Percentiles rank a stretch among this genome's conserved stretches.
phyloP scores from a whole-genome alignment of 2,888 invertebrate species.

The Pyrocoelia pectoralis region DNA sequence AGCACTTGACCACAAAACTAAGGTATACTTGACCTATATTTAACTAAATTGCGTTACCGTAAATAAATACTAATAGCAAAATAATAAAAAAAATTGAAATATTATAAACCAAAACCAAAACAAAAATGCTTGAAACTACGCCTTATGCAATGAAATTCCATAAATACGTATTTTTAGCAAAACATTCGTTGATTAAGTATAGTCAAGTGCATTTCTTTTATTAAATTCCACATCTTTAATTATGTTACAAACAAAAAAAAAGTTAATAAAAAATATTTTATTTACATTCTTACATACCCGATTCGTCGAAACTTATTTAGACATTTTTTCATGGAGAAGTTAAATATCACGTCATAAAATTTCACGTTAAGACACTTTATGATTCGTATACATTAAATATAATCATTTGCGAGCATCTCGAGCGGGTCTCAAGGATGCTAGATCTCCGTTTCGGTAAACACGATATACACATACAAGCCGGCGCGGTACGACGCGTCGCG shows the following conservation, averaged over 20 bases:
- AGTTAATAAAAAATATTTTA: no score
- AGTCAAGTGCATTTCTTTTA: neutral
- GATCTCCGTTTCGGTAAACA: constrained; percentile 42
- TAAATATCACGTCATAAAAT: constrained; percentile 7
- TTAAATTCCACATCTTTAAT: neutral
- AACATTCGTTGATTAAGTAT: neutral
- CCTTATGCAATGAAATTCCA: neutral
- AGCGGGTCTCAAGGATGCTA: constrained; percentile 30
- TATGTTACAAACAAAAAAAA: neutral
- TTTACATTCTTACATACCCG: neutral
- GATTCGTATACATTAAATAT: constrained; percentile 28
- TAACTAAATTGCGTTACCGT: constrained; percentile 14
- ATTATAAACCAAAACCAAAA: neutral
- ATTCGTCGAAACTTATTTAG: neutral
- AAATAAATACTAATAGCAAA: neutral
- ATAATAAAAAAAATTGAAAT: neutral
- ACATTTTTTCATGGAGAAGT: neutral
- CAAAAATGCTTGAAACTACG: neutral
- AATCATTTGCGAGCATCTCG: constrained; percentile 19
- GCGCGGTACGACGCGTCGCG: constrained; percentile 50
- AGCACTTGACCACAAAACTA: constrained; percentile 32
- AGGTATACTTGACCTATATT: constrained; percentile 33
- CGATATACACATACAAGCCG: constrained; percentile 40
- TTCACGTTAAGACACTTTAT: constrained; percentile 25
- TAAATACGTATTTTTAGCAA: neutral